Evolutionary conservation across 35 echinoderm and acorn worm species (phyloP), one percentile per base, ranked within the genome.

Genomic region (Ophioderma brevispina): DNA sequence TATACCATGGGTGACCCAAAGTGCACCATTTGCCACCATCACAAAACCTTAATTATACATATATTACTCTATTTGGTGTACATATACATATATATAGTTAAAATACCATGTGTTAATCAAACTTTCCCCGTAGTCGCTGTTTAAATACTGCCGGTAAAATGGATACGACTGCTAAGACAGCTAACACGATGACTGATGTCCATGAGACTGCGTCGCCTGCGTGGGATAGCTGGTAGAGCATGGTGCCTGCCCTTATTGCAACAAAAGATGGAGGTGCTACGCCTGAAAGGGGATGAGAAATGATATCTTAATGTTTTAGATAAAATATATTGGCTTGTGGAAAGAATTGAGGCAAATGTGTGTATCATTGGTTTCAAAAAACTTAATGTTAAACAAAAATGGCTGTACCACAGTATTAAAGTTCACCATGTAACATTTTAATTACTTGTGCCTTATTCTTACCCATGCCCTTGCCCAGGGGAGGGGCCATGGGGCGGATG

Each of bases 241-340:
- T 98, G n/a, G 96, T 98, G 21, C 96, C 96, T 33, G 89, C 96
- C 81, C 94, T 93, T 35, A 98, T 94, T 41, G 96, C 96, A 11
- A 98, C 90, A 83, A 98, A 98, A 13, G 96, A 92, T 0, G 91
- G 91, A 19, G 91, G 91, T 23, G 91, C 91, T 31, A 92, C 91
- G 40, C 91, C 91, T 92, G 78, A 0, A 75, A 39, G 23, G 38
- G 33, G 33, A 33, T 37, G 41, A 46, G 17, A 46, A 46, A 46
- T 46, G 17, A 46, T 46, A 46, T n/a, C n/a, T n/a, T n/a, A n/a
- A n/a, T n/a, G n/a, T n/a, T n/a, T n/a, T n/a, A n/a, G n/a, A 31
- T 76, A 1, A 31, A 31, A 10, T 76, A 5, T 31, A 1, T 76
- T 5, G 2, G 2, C 21, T 76, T 31, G n/a, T 76, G 8, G 30